Evolutionary conservation across 2,888 invertebrate genomes (phyloP).

Genomic region (Sinhomidia bicolor): DNA sequence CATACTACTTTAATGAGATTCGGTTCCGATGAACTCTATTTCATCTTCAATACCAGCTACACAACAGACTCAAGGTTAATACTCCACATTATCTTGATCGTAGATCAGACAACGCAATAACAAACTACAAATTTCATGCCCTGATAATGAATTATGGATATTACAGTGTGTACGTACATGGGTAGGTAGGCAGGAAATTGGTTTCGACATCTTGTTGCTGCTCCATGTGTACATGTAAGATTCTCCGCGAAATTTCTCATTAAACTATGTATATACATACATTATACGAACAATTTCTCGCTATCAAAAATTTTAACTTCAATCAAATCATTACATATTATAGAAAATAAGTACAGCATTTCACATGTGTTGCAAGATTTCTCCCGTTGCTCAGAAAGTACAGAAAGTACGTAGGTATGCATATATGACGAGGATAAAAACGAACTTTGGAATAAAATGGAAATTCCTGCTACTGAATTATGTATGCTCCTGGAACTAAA

Average conservation of each 20-base stretch:
- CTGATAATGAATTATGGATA: conserved; percentile 56
- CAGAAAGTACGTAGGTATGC: too few species aligned
- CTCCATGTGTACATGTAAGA: background rate
- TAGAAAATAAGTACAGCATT: too few species aligned
- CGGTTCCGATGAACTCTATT: conserved; percentile 28
- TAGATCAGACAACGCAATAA: background rate
- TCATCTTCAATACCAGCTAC: background rate
- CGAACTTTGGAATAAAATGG: background rate
- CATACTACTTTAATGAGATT: conserved; percentile 15
- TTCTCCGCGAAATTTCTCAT: too few species aligned
- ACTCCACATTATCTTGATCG: background rate
- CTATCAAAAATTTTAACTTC: too few species aligned
- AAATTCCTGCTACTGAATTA: background rate
- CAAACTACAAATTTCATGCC: background rate
- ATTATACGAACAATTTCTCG: too few species aligned
- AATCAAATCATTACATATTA: too few species aligned
- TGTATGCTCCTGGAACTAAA: conserved; percentile 17
- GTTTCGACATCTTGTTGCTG: conserved; percentile 48
- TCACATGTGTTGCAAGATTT: too few species aligned
- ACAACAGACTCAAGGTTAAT: conserved; percentile 49
- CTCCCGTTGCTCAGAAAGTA: too few species aligned
- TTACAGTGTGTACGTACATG: background rate
- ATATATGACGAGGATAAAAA: too few species aligned
- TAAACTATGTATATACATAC: too few species aligned
- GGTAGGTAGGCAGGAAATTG: conserved; percentile 50